Conservation (phyloP, 37 sponge, comb jelly and placozoan genomes). For the Corticium candelabrum region DNA sequence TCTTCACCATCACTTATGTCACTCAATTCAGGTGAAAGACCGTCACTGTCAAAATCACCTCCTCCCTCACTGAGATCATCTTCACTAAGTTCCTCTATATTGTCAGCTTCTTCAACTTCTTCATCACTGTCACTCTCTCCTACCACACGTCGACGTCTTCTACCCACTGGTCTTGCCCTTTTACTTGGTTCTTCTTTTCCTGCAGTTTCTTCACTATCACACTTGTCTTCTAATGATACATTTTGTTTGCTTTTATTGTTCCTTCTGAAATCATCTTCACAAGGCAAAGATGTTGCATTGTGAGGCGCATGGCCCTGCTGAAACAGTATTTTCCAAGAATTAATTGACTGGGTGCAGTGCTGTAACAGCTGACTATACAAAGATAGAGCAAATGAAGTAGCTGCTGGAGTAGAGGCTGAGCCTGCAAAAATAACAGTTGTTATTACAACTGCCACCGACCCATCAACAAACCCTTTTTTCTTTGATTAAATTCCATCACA, state of each 20-base stretch:
- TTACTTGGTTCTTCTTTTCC: background rate
- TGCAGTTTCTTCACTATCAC: background rate
- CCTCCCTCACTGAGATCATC: constrained; percentile 19
- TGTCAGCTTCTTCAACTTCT: background rate
- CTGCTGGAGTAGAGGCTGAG: constrained; percentile 47
- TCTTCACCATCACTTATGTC: background rate
- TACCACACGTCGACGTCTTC: background rate
- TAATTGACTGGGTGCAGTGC: background rate
- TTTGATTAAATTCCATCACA: no score
- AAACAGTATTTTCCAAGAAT: background rate
- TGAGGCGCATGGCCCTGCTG: background rate
- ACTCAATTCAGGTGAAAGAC: background rate
- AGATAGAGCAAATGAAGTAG: constrained; percentile 64
- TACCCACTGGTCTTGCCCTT: background rate
- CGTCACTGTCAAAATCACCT: background rate
- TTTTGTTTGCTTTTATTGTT: no score
- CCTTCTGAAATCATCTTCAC: no score
- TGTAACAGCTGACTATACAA: constrained; percentile 48
- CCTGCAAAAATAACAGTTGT: constrained; percentile 45
- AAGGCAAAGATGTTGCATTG: background rate
- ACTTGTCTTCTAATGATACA: background rate
- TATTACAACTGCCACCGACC: no score
- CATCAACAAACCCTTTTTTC: no score
- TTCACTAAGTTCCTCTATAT: background rate
- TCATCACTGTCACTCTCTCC: background rate